A percentile compares a stretch with the other conserved stretches of the same genome.
phyloP scores from a whole-genome alignment of 2,888 invertebrate species.

The Parnassius smintheus region DNA sequence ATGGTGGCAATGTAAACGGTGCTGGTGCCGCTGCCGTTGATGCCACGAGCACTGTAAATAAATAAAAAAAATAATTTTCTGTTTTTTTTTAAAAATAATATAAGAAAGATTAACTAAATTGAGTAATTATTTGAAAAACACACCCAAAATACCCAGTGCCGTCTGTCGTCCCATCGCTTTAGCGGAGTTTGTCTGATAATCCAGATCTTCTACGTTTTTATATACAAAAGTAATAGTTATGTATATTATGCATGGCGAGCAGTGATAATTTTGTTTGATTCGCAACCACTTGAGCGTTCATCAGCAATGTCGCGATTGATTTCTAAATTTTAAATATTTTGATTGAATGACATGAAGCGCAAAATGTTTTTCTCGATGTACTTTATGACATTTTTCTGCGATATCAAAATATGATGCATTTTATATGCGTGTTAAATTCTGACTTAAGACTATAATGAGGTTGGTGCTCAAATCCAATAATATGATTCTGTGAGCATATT shows the following conservation, averaged over 20 bases:
- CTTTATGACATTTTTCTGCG: too few relatives aligned
- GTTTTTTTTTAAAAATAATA: not conserved
- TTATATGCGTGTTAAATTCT: too few relatives aligned
- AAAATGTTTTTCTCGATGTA: not conserved
- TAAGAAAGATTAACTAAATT: not conserved
- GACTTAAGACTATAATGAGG: too few relatives aligned
- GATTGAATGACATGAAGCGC: not conserved
- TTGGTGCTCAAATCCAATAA: too few relatives aligned
- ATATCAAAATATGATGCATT: too few relatives aligned
- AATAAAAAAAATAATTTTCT: not conserved
- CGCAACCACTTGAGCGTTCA: not conserved
- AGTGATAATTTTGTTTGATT: too few relatives aligned
- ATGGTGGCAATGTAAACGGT: conserved; percentile 33
- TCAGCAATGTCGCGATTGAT: not conserved
- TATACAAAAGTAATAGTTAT: too few relatives aligned
- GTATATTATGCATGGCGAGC: not conserved
- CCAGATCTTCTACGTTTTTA: not conserved
- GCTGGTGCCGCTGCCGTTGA: conserved; percentile 53
- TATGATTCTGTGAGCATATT: too few relatives aligned
- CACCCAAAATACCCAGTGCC: conserved; percentile 58
- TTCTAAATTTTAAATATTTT: not conserved
- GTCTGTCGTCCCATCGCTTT: conserved; percentile 55
- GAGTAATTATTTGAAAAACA: not conserved
- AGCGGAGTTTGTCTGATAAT: not conserved
- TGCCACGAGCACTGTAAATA: conserved; percentile 52